Percentiles rank a stretch among this genome's conserved stretches.
These are phyloP conservation scores for Vandiemenella viatica DNA, from an alignment of 2,888 invertebrate genomes.

Conservation along the genomic window DNA sequence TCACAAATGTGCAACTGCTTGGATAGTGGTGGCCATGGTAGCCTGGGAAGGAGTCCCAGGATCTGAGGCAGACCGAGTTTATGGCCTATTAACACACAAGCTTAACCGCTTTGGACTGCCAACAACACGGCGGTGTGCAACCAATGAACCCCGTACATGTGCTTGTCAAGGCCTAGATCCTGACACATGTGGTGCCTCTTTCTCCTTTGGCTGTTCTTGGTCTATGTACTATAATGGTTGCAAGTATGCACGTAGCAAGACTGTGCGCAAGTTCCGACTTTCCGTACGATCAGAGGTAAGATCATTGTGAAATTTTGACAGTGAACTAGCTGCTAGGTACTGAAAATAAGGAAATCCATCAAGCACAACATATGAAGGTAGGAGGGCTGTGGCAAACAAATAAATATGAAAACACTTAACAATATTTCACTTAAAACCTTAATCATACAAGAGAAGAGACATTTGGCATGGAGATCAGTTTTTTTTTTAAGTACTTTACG, in stretches of 20 bases:
- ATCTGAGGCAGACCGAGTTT: conserved; percentile 72
- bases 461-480: no score
- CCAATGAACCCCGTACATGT: conserved; percentile 83
- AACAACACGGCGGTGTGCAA: conserved; percentile 70
- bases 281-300: conserved; percentile 66
- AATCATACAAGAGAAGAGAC: no score
- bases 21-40: conserved; percentile 80
- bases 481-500: no score
- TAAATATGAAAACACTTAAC: no score
- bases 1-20: conserved; percentile 67
- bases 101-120: conserved; percentile 70
- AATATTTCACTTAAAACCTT: no score
- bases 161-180: conserved; percentile 90
- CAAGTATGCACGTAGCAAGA: conserved; percentile 88
- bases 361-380: no score
- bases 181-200: conserved; percentile 80
- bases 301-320: conserved; percentile 4
- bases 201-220: conserved; percentile 95
- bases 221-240: conserved; percentile 98
- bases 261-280: conserved; percentile 79
- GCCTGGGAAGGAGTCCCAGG: conserved; percentile 88
- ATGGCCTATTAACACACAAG: conserved; percentile 68
- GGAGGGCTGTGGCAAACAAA: no score
- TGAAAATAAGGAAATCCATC: no score
- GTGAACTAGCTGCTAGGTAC: no score